Conservation (phyloP, 1,140 invertebrate species). For the Drosophila rufa region DNA sequence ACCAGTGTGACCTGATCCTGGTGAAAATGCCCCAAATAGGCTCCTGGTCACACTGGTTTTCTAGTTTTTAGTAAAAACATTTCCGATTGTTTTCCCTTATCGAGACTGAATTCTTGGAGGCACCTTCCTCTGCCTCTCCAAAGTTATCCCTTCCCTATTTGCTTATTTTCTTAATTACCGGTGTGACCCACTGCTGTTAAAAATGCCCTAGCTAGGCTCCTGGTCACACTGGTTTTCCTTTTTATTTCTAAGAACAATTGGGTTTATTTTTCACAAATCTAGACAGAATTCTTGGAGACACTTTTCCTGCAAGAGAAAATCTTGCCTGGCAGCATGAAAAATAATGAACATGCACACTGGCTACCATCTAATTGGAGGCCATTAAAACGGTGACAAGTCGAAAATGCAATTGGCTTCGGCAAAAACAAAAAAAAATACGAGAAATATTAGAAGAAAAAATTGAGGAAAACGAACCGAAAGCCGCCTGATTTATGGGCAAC, state of each 20-base stretch:
- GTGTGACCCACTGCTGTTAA: too few relatives aligned
- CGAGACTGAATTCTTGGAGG: background rate
- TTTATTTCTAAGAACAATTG: too few relatives aligned
- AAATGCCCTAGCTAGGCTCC: too few relatives aligned
- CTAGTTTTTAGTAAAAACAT: background rate
- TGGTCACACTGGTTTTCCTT: background rate
- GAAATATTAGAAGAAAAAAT: background rate
- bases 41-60: background rate
- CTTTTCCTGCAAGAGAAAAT: constrained; percentile 16
- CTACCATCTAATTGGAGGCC: constrained; percentile 64
- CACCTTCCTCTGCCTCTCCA: background rate
- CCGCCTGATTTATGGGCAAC: constrained; percentile 75
- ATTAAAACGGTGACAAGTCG: constrained; percentile 71
- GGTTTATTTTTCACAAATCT: too few relatives aligned
- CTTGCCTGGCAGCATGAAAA: background rate
- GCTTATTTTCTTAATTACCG: too few relatives aligned
- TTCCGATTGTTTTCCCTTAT: background rate
- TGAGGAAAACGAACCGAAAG: constrained; percentile 14
- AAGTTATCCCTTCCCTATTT: too few relatives aligned
- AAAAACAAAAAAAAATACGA: constrained; percentile 4
- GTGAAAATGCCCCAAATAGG: background rate
- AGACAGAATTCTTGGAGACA: background rate
- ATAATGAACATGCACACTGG: constrained; percentile 27
- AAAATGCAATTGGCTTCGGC: constrained; percentile 56
- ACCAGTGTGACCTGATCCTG: too few relatives aligned